Evolutionary conservation across 2,888 invertebrate genomes (phyloP).

Genomic region (Athripsodes cinereus): DNA sequence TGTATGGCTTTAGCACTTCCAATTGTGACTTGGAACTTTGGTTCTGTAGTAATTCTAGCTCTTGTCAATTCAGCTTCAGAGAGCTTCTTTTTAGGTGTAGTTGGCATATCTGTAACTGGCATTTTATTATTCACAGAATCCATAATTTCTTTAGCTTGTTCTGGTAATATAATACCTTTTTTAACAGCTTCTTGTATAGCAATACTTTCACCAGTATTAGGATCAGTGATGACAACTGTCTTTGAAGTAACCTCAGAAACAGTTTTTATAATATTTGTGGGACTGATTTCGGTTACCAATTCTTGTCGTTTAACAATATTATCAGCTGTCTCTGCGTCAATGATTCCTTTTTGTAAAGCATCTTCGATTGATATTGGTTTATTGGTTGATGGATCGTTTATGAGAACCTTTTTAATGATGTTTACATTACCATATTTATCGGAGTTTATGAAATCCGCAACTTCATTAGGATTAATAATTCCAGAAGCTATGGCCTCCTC

Average conservation of each 20-base stretch:
- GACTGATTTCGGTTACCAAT: slow-evolving; percentile 22
- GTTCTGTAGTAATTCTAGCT: slow-evolving; percentile 52
- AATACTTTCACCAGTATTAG: slow-evolving; percentile 46
- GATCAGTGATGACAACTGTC: slow-evolving; percentile 33
- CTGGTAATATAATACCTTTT: slow-evolving; percentile 50
- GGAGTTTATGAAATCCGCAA: slow-evolving; percentile 29
- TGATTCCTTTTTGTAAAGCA: slow-evolving; percentile 37
- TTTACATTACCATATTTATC: slow-evolving; percentile 24
- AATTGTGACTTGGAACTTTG: slow-evolving; percentile 61
- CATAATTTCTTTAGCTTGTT: slow-evolving; percentile 40
- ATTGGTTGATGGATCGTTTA: slow-evolving; percentile 46
- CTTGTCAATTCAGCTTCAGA: slow-evolving; percentile 55
- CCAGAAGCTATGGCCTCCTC: slow-evolving; percentile 44
- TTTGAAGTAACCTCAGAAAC: slow-evolving; percentile 28
- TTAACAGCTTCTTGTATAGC: slow-evolving; percentile 55
- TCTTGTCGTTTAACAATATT: slow-evolving; percentile 27
- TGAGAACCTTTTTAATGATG: slow-evolving; percentile 20
- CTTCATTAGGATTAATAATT: slow-evolving; percentile 32
- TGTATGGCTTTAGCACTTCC: slow-evolving; percentile 53
- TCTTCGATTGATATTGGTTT: slow-evolving; percentile 51
- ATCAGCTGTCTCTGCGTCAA: slow-evolving; percentile 25
- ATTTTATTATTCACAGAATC: slow-evolving; percentile 24
- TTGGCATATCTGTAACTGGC: slow-evolving; percentile 9
- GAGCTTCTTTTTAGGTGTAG: slow-evolving; percentile 30
- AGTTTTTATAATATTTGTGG: slow-evolving; percentile 27